Evolutionary conservation across 2,113 vertebrate species (phyloP).

Genomic region (Anser brachyrhynchus): DNA sequence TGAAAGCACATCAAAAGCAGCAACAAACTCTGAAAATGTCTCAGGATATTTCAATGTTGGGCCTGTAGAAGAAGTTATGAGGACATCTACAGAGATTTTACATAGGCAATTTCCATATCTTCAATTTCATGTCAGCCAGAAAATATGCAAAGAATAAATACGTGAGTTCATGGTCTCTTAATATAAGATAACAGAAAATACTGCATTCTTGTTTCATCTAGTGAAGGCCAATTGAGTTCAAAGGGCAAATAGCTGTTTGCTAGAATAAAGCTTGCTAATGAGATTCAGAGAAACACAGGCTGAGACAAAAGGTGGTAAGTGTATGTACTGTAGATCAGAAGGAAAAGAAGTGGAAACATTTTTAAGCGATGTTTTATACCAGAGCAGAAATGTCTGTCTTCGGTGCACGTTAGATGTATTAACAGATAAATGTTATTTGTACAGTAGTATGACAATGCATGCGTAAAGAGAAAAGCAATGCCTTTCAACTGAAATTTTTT

Average conservation of each 20-base stretch:
- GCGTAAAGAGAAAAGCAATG: not conserved
- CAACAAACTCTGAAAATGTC: not conserved
- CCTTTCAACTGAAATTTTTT: not conserved
- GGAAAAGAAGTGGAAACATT: not conserved
- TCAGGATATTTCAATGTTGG: not conserved
- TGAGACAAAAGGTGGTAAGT: not conserved
- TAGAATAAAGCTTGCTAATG: constrained; percentile 8
- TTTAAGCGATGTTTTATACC: not conserved
- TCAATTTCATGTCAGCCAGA: not conserved
- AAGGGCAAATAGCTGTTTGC: constrained; percentile 11
- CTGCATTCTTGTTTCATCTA: not conserved
- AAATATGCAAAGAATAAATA: not conserved
- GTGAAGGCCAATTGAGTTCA: not conserved
- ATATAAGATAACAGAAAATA: not conserved
- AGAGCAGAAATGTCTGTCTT: not conserved
- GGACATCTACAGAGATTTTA: not conserved
- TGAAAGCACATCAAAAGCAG: not conserved
- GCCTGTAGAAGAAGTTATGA: not conserved
- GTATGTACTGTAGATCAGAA: not conserved
- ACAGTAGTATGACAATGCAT: not conserved
- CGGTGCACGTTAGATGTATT: not conserved
- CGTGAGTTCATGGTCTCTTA: not conserved
- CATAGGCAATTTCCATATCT: not conserved
- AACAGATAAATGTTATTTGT: not conserved
- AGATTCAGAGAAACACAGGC: constrained; percentile 12